Evolutionary conservation across 2,113 vertebrate genomes (phyloP).

Genomic region (Ptilorrhoa leucosticta): DNA sequence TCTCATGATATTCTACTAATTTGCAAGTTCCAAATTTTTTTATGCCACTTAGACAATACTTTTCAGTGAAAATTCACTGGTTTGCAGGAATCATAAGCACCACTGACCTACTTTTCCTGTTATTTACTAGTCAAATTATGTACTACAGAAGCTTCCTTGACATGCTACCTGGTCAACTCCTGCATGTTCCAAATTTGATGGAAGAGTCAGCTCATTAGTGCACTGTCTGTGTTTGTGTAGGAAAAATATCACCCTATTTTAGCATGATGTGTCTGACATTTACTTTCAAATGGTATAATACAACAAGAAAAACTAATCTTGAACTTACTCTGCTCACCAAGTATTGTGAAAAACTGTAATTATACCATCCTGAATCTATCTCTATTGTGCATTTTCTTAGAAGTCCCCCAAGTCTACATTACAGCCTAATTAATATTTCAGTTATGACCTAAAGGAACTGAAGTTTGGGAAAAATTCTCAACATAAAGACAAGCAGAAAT

Average conservation of each 20-base stretch:
- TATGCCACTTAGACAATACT: neutral
- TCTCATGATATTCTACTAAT: neutral
- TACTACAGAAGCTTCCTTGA: neutral
- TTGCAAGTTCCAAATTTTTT: neutral
- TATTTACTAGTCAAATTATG: slow-evolving; percentile 54
- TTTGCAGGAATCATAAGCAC: neutral
- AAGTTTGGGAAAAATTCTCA: neutral
- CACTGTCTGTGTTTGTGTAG: slow-evolving; percentile 26
- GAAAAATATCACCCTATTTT: slow-evolving; percentile 49
- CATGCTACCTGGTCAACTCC: slow-evolving; percentile 44
- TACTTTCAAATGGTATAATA: slow-evolving; percentile 62
- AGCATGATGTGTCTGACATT: slow-evolving; percentile 56
- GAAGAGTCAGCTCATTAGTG: slow-evolving; percentile 64
- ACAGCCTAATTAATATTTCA: slow-evolving; percentile 27
- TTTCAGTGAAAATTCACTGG: neutral
- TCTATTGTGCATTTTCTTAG: neutral
- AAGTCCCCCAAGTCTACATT: neutral
- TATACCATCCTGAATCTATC: slow-evolving; percentile 17
- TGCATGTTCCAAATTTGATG: slow-evolving; percentile 33
- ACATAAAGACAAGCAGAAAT: neutral
- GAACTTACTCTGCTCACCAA: slow-evolving; percentile 16
- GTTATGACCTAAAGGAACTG: neutral
- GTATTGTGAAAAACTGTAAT: slow-evolving; percentile 52
- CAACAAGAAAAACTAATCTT: slow-evolving; percentile 51
- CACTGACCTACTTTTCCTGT: slow-evolving; percentile 50